Evolutionary conservation across 2,888 invertebrate species (phyloP), one percentile per base, ranked within the genome.

Genomic region (Agonum fuliginosum): DNA sequence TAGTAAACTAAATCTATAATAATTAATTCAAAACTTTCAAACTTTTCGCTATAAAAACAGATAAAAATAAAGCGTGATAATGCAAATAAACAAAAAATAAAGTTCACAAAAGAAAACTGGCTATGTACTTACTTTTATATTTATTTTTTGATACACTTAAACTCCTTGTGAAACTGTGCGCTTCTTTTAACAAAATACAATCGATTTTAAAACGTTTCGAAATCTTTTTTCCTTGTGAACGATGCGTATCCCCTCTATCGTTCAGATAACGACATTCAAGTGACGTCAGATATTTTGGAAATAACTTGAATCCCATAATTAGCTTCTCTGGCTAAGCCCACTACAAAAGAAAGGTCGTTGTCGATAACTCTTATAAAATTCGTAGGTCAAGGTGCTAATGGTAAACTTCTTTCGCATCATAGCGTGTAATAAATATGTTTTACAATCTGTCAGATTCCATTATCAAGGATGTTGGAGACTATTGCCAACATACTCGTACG

Each of bases 271-370:
- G 58, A 62, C 34, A 8, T 17, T 62, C 58, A 30, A 6, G 4
- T 62, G 58, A 62, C 58, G 58, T 62, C 30, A 62, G 17, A n/a
- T 62, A 62, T 62, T 62, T 62, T 54, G 54, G 58, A 62, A 62
- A 30, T 30, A 19, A 30, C 58, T 62, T 62, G 12, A 30, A 30
- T 30, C 6, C 58, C 58, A 62, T 62, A 62, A 62, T 62, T 27
- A 62, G 12, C 19, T 30, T 12, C 17, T 5, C 17, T 30, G 4
- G 12, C 14, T 17, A 8, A 19, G 12, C n/a, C 19, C 3, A 19
- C 3, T n/a, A 19, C 3, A 22, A 27, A 62, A 17, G 58, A 62
- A 27, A 62, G 58, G 58, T 62, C 30, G 30, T 1, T 12, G 17
- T 30, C 3, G 22, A 17, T n/a, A n/a, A n/a, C n/a, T n/a, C n/a